phyloP scores from a whole-genome alignment of 2,113 vertebrate species.

The Macheiramphus alcinus region DNA sequence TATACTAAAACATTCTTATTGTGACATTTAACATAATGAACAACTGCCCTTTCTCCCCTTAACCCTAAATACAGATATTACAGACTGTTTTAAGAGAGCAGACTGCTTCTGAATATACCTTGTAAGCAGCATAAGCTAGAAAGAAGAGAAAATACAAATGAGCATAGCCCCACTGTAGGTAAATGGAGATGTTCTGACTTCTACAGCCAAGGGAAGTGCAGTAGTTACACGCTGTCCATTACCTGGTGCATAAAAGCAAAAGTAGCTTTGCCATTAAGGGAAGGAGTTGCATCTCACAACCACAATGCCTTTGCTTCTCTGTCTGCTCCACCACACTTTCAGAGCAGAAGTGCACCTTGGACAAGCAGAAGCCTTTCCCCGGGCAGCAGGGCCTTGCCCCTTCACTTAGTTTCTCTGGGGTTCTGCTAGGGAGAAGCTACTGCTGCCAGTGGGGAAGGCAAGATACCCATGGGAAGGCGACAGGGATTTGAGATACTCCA shows the following conservation, averaged over 20 bases:
- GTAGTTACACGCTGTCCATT: background rate
- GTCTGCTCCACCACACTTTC: background rate
- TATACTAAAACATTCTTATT: background rate
- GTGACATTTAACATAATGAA: background rate
- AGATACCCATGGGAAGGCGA: background rate
- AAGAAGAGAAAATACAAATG: background rate
- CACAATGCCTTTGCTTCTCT: background rate
- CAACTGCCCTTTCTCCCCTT: background rate
- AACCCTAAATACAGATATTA: background rate
- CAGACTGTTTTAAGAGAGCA: background rate
- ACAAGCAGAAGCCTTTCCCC: background rate
- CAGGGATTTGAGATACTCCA: background rate
- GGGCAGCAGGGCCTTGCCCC: background rate
- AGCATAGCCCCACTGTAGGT: background rate
- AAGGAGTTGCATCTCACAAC: background rate
- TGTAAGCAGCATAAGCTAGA: background rate
- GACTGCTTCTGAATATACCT: background rate
- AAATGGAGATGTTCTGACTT: background rate
- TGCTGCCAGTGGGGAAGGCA: background rate
- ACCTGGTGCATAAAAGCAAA: background rate
- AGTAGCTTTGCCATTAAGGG: background rate
- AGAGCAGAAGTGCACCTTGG: background rate
- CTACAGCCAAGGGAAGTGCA: background rate
- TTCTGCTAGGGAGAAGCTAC: background rate
- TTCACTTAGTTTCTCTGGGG: background rate